Conservation (phyloP, 2,113 vertebrate genomes). For the Stegastes partitus region DNA sequence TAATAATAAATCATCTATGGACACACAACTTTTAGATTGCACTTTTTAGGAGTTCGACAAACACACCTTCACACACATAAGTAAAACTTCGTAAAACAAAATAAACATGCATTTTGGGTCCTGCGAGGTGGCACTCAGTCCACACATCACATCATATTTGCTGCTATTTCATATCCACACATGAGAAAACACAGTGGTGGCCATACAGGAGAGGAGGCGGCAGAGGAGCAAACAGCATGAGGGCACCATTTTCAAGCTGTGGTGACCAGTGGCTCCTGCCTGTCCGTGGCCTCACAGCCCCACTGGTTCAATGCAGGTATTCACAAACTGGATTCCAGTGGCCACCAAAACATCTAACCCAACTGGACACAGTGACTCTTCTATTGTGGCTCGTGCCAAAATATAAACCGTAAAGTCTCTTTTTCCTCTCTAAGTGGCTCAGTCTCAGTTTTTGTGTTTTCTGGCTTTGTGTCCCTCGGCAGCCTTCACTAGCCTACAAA, state of each 20-base stretch:
- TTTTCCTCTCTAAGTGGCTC: slow-evolving; percentile 12
- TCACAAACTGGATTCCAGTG: slow-evolving; percentile 81
- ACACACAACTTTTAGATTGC: slow-evolving; percentile 11
- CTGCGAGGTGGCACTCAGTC: slow-evolving; percentile 64
- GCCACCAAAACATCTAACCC: slow-evolving; percentile 75
- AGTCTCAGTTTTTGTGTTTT: slow-evolving; percentile 50
- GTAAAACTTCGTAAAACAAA: slow-evolving; percentile 56
- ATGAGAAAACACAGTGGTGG: slow-evolving; percentile 78
- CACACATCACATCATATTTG: slow-evolving; percentile 78
- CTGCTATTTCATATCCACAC: slow-evolving; percentile 76
- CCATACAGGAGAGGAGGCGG: slow-evolving; percentile 71
- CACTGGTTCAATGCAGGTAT: slow-evolving; percentile 82
- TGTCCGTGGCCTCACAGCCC: slow-evolving; percentile 75
- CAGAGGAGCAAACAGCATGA: slow-evolving; percentile 75
- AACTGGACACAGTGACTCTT: slow-evolving; percentile 80
- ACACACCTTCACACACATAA: slow-evolving; percentile 46
- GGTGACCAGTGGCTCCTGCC: slow-evolving; percentile 81
- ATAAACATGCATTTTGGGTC: slow-evolving; percentile 57
- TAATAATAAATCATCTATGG: slow-evolving; percentile 45
- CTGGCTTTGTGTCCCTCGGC: slow-evolving; percentile 53
- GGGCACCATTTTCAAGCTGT: slow-evolving; percentile 81
- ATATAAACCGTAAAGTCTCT: slow-evolving; percentile 31
- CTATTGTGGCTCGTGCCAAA: slow-evolving; percentile 69
- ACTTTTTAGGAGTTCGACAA: slow-evolving; percentile 55
- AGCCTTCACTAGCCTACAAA: slow-evolving; percentile 55